These are phyloP conservation scores for Metacarcinus magister DNA, from an alignment of 2,888 invertebrate genomes.

Conservation along the genomic window DNA sequence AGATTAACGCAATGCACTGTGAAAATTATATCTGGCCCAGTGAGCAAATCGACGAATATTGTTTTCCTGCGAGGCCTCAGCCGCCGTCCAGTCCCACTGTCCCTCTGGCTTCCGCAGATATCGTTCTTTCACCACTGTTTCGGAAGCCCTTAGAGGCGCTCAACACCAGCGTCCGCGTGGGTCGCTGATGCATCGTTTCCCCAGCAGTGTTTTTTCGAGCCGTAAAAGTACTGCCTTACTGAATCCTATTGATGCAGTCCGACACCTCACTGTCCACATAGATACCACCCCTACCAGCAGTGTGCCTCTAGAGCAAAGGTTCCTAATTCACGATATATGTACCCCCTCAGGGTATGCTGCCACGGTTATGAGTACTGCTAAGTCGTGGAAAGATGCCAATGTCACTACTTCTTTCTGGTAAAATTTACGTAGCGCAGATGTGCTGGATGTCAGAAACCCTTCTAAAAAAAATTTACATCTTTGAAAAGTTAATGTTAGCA, in stretches of 20 bases:
- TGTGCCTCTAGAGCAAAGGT: background rate
- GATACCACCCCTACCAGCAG: background rate
- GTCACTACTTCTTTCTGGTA: no score
- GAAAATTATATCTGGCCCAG: background rate
- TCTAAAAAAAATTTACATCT: no score
- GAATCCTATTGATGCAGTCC: background rate
- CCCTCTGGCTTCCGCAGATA: background rate
- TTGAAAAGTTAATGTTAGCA: no score
- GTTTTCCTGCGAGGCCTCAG: constrained; percentile 10
- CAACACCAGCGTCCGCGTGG: background rate
- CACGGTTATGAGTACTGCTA: background rate
- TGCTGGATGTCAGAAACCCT: no score
- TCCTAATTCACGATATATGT: background rate
- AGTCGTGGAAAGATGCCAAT: background rate
- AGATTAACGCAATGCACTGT: constrained; percentile 41
- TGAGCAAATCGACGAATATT: constrained; percentile 28
- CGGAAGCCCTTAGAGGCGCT: no score
- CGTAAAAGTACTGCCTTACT: background rate
- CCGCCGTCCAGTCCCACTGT: background rate
- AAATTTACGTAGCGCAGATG: no score
- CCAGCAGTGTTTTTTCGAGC: background rate
- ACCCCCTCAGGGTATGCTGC: background rate
- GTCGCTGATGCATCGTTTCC: background rate
- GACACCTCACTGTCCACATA: background rate
- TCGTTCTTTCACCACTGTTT: background rate